A percentile compares a stretch with the other conserved stretches of the same genome.
Evolutionary conservation across 2,888 invertebrate genomes (phyloP).

Genomic region (Myopa testacea): DNA sequence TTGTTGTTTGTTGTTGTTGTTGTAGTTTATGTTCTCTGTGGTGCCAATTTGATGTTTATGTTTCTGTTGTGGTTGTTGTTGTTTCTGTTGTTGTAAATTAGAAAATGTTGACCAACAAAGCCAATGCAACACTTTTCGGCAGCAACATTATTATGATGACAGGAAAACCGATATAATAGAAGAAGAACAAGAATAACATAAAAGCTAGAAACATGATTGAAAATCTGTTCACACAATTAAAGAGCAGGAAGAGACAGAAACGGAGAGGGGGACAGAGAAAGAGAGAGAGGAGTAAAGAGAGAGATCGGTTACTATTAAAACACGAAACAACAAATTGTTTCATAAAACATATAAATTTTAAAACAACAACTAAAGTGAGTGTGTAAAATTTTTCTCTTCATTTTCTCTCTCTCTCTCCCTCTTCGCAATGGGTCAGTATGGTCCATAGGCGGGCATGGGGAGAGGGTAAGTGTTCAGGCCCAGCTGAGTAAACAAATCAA

Average conservation of each 20-base stretch:
- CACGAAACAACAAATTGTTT: too few species aligned
- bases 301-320: background rate
- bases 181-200: background rate
- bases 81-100: conserved; percentile 4
- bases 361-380: too few species aligned
- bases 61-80: background rate
- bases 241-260: background rate
- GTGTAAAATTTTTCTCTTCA: too few species aligned
- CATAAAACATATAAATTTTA: too few species aligned
- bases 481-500: conserved; percentile 32
- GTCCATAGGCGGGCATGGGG: too few species aligned
- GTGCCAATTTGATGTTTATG: conserved; percentile 3
- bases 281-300: background rate
- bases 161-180: conserved; percentile 4
- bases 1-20: background rate
- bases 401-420: background rate
- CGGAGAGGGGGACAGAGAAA: background rate
- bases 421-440: background rate
- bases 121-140: conserved; percentile 35
- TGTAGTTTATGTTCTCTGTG: background rate
- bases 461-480: too few species aligned
- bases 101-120: conserved; percentile 13
- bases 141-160: background rate
- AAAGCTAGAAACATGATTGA: conserved; percentile 22
- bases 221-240: conserved; percentile 24